These are phyloP conservation scores for Rhagologus leucostigma DNA, from an alignment of 2,113 vertebrate genomes.

Conservation along the genomic window DNA sequence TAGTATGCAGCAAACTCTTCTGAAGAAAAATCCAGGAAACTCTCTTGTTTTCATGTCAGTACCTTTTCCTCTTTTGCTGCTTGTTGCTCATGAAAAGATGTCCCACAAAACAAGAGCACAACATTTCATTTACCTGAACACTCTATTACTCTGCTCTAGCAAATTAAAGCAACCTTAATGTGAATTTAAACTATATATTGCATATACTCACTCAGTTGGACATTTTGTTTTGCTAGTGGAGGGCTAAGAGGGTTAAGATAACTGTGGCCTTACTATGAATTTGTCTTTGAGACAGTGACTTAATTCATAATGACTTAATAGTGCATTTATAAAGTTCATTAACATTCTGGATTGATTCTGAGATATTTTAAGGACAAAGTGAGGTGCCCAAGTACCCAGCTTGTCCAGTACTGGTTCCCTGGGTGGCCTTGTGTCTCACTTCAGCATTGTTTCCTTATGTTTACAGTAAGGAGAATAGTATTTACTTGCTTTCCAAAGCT, in stretches of 20 bases:
- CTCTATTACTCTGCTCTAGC: neutral
- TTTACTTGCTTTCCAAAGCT: conserved; percentile 18
- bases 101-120: neutral
- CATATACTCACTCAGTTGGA: neutral
- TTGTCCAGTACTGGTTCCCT: neutral
- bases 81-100: neutral
- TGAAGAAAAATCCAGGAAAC: neutral
- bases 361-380: neutral
- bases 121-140: neutral
- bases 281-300: neutral
- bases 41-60: neutral
- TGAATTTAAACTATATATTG: neutral
- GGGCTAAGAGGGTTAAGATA: neutral
- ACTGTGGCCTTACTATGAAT: neutral
- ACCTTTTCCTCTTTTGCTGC: neutral
- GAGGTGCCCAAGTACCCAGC: neutral
- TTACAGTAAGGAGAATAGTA: neutral
- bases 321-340: neutral
- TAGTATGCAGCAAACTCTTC: neutral
- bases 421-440: neutral
- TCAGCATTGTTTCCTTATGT: neutral
- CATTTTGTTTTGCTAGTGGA: neutral
- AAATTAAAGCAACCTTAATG: neutral
- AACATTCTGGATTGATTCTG: neutral
- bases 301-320: neutral